Conservation (phyloP, 2,797 vertebrate species). For the Cottoperca gobio region DNA sequence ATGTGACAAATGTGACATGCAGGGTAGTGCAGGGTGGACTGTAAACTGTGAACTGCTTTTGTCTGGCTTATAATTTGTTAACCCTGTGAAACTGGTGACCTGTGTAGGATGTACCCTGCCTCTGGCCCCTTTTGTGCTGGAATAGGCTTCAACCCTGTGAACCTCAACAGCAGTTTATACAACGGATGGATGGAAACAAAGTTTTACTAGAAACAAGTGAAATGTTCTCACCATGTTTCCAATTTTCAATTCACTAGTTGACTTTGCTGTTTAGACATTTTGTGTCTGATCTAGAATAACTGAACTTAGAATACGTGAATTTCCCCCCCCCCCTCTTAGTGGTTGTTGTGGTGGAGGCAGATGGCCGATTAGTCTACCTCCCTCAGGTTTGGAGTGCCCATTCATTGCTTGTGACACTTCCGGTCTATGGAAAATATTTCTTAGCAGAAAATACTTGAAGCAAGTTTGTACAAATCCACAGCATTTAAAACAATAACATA, state of each 20-base stretch:
- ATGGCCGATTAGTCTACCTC: slow-evolving; percentile 15
- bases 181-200: not conserved
- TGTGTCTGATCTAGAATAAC: not conserved
- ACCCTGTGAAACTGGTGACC: not conserved
- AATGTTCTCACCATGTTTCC: too few species aligned
- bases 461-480: too few species aligned
- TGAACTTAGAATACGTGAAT: not conserved
- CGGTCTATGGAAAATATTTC: not conserved
- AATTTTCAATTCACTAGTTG: not conserved
- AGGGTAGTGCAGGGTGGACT: too few species aligned
- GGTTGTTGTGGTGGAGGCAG: slow-evolving; percentile 32
- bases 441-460: not conserved
- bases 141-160: too few species aligned
- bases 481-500: too few species aligned
- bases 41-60: not conserved
- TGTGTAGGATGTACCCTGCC: not conserved
- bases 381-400: not conserved
- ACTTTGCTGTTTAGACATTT: not conserved
- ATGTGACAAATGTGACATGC: too few species aligned
- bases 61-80: not conserved
- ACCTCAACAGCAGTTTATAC: not conserved
- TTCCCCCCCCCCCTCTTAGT: slow-evolving; percentile 2
- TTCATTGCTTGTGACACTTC: slow-evolving; percentile 18
- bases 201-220: too few species aligned
- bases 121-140: not conserved